phyloP scores from a whole-genome alignment of 1,140 invertebrate genomes.

The Pseudomyrmex gracilis region DNA sequence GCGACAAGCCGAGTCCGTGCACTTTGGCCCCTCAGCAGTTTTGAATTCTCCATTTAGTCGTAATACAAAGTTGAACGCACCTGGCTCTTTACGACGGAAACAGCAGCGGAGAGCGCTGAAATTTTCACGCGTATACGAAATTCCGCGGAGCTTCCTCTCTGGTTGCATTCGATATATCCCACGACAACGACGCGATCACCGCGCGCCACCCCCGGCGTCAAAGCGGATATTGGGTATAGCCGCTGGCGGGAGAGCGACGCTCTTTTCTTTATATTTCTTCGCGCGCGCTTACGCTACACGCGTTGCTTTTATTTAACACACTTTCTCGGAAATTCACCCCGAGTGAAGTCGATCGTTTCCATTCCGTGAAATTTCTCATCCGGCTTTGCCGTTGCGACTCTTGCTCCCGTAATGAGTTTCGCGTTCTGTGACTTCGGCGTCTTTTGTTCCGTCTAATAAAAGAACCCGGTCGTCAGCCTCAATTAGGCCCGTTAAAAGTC shows the following conservation, averaged over 20 bases:
- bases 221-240: conserved; percentile 64
- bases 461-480: conserved; percentile 56
- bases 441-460: conserved; percentile 67
- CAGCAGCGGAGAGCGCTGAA: conserved; percentile 30
- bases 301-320: conserved; percentile 54
- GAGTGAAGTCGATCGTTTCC: conserved; percentile 62
- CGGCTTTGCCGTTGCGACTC: conserved; percentile 31
- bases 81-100: conserved; percentile 29
- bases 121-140: conserved; percentile 60
- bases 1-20: conserved; percentile 20
- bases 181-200: conserved; percentile 29
- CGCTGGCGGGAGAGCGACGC: conserved; percentile 19
- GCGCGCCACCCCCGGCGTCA: conserved; percentile 16
- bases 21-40: conserved; percentile 36
- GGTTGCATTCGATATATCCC: conserved; percentile 36
- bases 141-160: conserved; percentile 26
- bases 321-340: conserved; percentile 22
- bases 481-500: conserved; percentile 63
- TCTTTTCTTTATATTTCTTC: conserved; percentile 39
- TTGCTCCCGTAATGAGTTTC: conserved; percentile 64
- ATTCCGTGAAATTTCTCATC: conserved; percentile 71
- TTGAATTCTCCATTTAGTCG: conserved; percentile 47
- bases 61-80: conserved; percentile 50
- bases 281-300: conserved; percentile 3
- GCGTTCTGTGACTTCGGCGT: conserved; percentile 50